A percentile compares a stretch with the other conserved stretches of the same genome.
Conservation (phyloP, 2,113 vertebrate species). For the Rhea americana region DNA sequence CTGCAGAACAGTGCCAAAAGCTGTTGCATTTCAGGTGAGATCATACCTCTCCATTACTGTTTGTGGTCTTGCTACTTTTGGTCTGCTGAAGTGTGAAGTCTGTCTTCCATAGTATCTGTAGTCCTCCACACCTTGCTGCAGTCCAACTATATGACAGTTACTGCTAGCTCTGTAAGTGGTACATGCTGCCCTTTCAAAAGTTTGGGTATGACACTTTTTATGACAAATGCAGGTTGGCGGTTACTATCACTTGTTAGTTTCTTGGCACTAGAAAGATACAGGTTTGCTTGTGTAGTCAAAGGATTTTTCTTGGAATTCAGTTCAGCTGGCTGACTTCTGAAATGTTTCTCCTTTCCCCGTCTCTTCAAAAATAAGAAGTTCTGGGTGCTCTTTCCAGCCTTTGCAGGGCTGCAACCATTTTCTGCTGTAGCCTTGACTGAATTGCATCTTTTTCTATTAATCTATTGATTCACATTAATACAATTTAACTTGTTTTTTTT, state of each 20-base stretch:
- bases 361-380: not conserved
- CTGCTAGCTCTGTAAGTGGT: not conserved
- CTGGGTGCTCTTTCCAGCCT: not conserved
- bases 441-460: not conserved
- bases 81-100: rapidly evolving
- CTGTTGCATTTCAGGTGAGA: not conserved
- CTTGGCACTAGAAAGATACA: not conserved
- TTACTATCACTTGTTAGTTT: not conserved
- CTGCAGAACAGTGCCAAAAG: not conserved
- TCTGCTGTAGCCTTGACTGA: not conserved
- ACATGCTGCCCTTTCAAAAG: not conserved
- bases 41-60: no score
- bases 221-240: not conserved
- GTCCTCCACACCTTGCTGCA: not conserved
- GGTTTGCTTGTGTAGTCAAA: not conserved
- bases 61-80: no score
- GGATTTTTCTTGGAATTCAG: not conserved
- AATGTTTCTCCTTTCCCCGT: not conserved
- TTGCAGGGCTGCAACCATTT: not conserved
- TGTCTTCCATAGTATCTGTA: rapidly evolving
- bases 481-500: not conserved
- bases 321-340: not conserved
- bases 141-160: rapidly evolving
- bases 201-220: not conserved
- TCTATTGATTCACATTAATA: not conserved